phyloP scores from a whole-genome alignment of 2,797 vertebrate genomes.

The Tachyglossus aculeatus region DNA sequence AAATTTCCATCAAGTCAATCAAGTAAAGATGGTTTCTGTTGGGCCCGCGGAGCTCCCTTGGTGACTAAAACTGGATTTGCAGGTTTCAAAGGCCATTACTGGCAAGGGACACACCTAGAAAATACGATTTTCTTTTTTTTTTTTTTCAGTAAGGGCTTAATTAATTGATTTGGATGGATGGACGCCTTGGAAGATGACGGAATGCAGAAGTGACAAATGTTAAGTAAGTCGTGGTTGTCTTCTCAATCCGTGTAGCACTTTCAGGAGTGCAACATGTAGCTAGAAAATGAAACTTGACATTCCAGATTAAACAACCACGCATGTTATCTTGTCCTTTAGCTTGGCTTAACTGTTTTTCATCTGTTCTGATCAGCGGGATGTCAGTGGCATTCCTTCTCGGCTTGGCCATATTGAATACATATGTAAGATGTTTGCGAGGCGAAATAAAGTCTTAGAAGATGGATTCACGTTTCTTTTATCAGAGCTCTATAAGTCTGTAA shows the following conservation, averaged over 20 bases:
- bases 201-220: conserved; percentile 29
- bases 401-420: conserved; percentile 66
- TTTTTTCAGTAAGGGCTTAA: conserved; percentile 45
- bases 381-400: conserved; percentile 59
- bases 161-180: conserved; percentile 53
- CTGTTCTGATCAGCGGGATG: conserved; percentile 60
- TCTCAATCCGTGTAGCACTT: conserved; percentile 57
- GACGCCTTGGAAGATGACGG: conserved; percentile 55
- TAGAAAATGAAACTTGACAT: conserved; percentile 57
- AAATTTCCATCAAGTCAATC: conserved; percentile 40
- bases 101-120: conserved; percentile 29
- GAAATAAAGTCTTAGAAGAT: conserved; percentile 60
- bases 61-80: conserved; percentile 29
- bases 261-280: conserved; percentile 51
- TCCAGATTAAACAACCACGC: conserved; percentile 59
- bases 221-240: conserved; percentile 49
- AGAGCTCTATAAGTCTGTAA: conserved; percentile 59
- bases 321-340: conserved; percentile 66
- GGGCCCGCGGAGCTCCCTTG: conserved; percentile 30
- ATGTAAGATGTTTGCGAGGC: conserved; percentile 64
- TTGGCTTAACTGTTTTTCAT: conserved; percentile 65
- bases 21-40: conserved; percentile 37
- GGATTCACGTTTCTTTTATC: conserved; percentile 63
- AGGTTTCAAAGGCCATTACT: conserved; percentile 50
- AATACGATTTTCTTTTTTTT: conserved; percentile 17